Evolutionary conservation across 2,888 invertebrate genomes (phyloP).

Genomic region (Catocala sponsa): DNA sequence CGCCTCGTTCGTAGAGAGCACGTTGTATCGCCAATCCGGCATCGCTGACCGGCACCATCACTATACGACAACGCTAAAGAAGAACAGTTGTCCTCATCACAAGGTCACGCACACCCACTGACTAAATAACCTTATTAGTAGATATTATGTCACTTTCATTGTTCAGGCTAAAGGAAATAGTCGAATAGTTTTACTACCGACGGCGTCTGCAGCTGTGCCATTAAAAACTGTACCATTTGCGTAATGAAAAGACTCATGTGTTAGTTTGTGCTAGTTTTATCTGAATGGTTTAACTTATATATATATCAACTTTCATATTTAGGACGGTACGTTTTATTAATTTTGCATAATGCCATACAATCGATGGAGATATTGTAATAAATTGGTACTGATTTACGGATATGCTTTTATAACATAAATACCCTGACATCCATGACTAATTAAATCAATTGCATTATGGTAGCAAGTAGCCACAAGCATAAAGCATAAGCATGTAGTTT

Average conservation of each 20-base stretch:
- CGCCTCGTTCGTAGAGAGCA: conserved; percentile 86
- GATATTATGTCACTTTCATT: conserved; percentile 62
- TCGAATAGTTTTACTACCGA: conserved; percentile 64
- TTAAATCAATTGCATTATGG: too few relatives aligned
- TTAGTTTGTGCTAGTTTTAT: conserved; percentile 11
- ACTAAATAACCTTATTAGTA: conserved; percentile 38
- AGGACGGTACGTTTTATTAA: too few relatives aligned
- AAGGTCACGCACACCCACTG: conserved; percentile 46
- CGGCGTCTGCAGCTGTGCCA: conserved; percentile 72
- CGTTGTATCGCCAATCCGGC: conserved; percentile 88
- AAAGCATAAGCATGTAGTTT: too few relatives aligned
- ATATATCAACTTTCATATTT: neutral
- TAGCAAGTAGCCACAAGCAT: too few relatives aligned
- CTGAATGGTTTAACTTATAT: neutral
- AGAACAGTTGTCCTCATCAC: conserved; percentile 57
- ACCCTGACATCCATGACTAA: too few relatives aligned
- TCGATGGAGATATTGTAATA: too few relatives aligned
- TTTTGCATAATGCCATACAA: too few relatives aligned
- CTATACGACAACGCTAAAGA: conserved; percentile 61
- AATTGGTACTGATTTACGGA: too few relatives aligned
- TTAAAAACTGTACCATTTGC: conserved; percentile 46
- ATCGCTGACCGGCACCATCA: conserved; percentile 80
- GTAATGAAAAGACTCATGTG: conserved; percentile 19
- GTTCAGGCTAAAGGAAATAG: conserved; percentile 56
- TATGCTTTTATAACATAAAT: too few relatives aligned